Base-by-base conservation (phyloP, 2,113 vertebrate genomes). In the Crocuta crocuta region DNA sequence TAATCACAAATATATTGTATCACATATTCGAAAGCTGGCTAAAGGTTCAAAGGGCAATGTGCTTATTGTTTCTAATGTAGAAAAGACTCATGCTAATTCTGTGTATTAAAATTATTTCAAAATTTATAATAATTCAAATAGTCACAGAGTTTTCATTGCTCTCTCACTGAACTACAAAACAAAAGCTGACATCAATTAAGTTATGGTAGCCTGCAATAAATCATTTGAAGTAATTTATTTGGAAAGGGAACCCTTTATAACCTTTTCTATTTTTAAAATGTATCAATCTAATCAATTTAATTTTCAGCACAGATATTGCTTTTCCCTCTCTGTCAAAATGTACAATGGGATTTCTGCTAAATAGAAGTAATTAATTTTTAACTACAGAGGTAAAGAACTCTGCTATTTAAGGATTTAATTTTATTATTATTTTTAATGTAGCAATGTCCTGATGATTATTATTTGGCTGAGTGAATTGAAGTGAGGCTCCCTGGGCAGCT, bases 391-490 rank as follows among this genome's bases (percentile, higher is more conserved):
- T 96, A 97, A 97, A 98, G 96, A 97, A 93, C 89, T 98, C 93
- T 81, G 83, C 55, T 96, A 95, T 96, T 89, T 63, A 92, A 98
- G 35, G 94, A 91, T 48, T 84, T 97, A 15, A 88, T 87, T 92
- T 95, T 97, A 91, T 96, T 97, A 97, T 98, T 98, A 98, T 98
- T 98, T 98, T 99, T 98, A 98, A 98, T 97, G 98, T 94, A 97
- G 95, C 98, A 90, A 91, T 98, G 98, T 98, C 98, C 98, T 98
- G 98, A 98, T 98, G 98, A 98, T 99, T 99, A 99, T 99, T 99
- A 99, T 98, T 99, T 99, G 99, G 98, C 98, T 99, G 99, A 99
- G 99, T 98, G 99, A 99, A 99, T 98, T 96, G 97, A 98, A 99
- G 98, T 94, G 97, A 97, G 98, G 97, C 98, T 99, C 99, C 98